Base-by-base conservation (phyloP, 2,113 vertebrate genomes). In the Herpailurus yagouaroundi region DNA sequence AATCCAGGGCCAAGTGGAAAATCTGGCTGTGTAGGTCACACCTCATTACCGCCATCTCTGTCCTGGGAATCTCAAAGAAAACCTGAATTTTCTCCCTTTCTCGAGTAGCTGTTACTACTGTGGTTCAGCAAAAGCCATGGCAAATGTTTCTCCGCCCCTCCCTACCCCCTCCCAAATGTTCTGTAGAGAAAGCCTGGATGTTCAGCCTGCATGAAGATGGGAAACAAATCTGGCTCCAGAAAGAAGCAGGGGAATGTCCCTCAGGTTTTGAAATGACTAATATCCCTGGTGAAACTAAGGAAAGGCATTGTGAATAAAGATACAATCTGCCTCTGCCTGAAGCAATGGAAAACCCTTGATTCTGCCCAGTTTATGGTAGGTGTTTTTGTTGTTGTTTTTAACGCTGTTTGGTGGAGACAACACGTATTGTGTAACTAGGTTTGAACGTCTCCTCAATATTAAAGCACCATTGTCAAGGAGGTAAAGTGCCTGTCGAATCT, bases 281-380 rank as follows among this genome's bases (percentile, higher is more conserved):
- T 3, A 33, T 76, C 76, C 57, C 76, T 94, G 73, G 29, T 82
- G 50, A 92, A 87, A 76, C 73, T 68, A 33, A 89, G 19, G 41
- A 82, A 82, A 45, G 57, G 7, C 27, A 8, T 16, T 69, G 15
- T 0, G 8, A 27, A 14, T n/a, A 33, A 73, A 91, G 36, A 31
- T 31, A 41, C 12, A 14, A 9, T 50, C 4, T 48, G 18, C 14
- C 12, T 82, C 27, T 76, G 36, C 38, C 55, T 1, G 7, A 89
- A 87, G 48, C 64, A 57, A 7, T 25, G 4, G 7, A 57, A 83
- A 80, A 21, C 7, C 41, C 66, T 76, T 15, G 21, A 41, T 89
- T 83, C 69, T 55, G 25, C 23, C 60, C 33, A 18, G 36, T 5
- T 29, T 13, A 8, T 14, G 21, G 50, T 9, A 14, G 23, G 64